phyloP scores from a whole-genome alignment of 2,113 vertebrate species.

The Heteronetta atricapilla region DNA sequence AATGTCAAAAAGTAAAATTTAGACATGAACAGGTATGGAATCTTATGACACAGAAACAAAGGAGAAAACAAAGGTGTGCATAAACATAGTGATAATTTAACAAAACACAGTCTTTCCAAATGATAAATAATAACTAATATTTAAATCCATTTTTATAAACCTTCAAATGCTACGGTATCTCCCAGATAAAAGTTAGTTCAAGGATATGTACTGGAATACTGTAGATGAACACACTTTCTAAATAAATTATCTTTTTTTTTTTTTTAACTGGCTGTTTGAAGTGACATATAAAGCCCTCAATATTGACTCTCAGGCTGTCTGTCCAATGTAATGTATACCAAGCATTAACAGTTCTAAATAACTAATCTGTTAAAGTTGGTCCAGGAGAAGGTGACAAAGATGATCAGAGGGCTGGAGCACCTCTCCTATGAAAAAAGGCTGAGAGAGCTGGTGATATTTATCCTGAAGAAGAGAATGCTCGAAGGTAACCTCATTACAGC shows the following conservation, averaged over 20 bases:
- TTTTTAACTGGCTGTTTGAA: not conserved
- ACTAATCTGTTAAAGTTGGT: not conserved
- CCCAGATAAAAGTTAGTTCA: too few relatives aligned
- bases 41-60: not conserved
- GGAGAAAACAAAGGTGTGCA: not conserved
- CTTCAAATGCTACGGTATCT: not conserved
- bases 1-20: not conserved
- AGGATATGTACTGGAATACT: not conserved
- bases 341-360: not conserved
- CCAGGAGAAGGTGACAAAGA: too few relatives aligned
- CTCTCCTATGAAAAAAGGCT: too few relatives aligned
- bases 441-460: too few relatives aligned
- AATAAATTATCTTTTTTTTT: not conserved
- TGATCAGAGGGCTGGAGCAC: too few relatives aligned
- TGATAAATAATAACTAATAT: not conserved
- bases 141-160: not conserved
- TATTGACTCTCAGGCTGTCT: not conserved
- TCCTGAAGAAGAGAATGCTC: too few relatives aligned
- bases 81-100: not conserved
- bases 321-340: not conserved
- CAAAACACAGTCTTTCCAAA: not conserved
- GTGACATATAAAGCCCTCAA: not conserved
- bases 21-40: not conserved
- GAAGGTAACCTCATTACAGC: too few relatives aligned
- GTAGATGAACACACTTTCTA: not conserved